Evolutionary conservation across 1,140 invertebrate species (phyloP), one percentile per base, ranked within the genome.

Genomic region (Chelonus insularis): DNA sequence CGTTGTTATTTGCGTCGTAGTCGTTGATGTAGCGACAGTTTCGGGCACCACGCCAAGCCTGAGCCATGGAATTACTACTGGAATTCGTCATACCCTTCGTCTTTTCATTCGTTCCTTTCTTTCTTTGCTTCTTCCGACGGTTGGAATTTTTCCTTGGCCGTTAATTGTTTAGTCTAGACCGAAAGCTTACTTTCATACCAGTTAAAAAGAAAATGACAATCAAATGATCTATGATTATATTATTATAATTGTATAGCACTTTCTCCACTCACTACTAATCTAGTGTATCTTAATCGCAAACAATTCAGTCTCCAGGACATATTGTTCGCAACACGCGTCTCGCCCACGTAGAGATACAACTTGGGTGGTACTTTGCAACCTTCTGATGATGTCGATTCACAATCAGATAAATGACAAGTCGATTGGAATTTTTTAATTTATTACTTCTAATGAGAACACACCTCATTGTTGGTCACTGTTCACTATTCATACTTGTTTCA

Each of bases 31-130:
- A 73, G n/a, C 71, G 71, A 47, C 71, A 77, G 66, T 74, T 76
- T 65, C 72, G 77, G 52, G 70, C 74, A 11, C 73, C 67, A 6
- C 73, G 57, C 74, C 75, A 77, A 6, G 68, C 69, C 16, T 70
- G 68, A 52, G 77, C 72, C 43, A 74, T 14, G 32, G 74, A 72
- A 47, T 68, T 71, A 52, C 63, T 68, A 57, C 71, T 77, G 12
- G 73, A 71, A 62, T 72, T 74, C 21, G 70, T 76, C 76, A 76
- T 77, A 51, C 32, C 43, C 9, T 16, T 63, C 25, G 21, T 29
- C 11, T 55, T 16, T 32, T 16, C 50, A 14, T 63, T 52, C 56
- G 14, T 50, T 25, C 12, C 39, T 39, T 23, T 47, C 18, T 12
- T 56, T 37, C 14, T 25, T 37, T 60, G 7, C 25, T 48, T 48